Conservation (phyloP, 2,797 vertebrate genomes). For the Lithobates sylvaticus region DNA sequence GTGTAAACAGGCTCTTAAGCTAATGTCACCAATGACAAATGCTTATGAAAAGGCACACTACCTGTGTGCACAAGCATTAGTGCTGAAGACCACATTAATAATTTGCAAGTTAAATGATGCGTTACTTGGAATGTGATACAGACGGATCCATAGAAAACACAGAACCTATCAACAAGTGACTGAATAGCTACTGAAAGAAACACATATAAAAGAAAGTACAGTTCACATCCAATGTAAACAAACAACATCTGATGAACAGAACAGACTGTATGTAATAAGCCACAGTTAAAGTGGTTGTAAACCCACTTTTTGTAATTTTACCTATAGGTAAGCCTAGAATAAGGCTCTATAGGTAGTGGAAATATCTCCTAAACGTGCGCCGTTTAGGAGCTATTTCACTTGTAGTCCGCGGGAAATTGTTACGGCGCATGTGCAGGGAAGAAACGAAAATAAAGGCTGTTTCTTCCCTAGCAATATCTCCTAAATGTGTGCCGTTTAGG, state of each 20-base stretch:
- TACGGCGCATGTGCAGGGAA: too few species aligned
- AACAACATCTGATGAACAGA: background rate
- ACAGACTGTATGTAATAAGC: background rate
- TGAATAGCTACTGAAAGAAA: constrained; percentile 1
- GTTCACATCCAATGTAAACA: constrained; percentile 22
- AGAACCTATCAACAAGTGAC: constrained; percentile 10
- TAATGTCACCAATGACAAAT: constrained; percentile 11
- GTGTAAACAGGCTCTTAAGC: background rate
- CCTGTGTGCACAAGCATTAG: constrained; percentile 15
- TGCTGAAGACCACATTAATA: constrained; percentile 15
- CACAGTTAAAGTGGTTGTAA: background rate
- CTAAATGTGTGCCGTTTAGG: too few species aligned
- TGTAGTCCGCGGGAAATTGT: too few species aligned
- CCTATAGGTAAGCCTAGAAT: too few species aligned
- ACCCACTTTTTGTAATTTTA: too few species aligned
- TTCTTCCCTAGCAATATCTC: too few species aligned
- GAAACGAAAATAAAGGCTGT: too few species aligned
- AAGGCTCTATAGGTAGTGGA: too few species aligned
- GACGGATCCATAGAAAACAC: constrained; percentile 23
- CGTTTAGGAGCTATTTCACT: too few species aligned
- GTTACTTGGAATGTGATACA: constrained; percentile 25
- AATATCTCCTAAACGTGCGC: too few species aligned
- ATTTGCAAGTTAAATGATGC: constrained; percentile 31
- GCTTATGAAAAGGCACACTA: constrained; percentile 10
- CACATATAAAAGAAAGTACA: constrained; percentile 9